Percentiles rank a stretch among this genome's conserved stretches.
These are phyloP conservation scores for Idris sp. DNA, from an alignment of 1,140 invertebrate species.

Conservation along the genomic window DNA sequence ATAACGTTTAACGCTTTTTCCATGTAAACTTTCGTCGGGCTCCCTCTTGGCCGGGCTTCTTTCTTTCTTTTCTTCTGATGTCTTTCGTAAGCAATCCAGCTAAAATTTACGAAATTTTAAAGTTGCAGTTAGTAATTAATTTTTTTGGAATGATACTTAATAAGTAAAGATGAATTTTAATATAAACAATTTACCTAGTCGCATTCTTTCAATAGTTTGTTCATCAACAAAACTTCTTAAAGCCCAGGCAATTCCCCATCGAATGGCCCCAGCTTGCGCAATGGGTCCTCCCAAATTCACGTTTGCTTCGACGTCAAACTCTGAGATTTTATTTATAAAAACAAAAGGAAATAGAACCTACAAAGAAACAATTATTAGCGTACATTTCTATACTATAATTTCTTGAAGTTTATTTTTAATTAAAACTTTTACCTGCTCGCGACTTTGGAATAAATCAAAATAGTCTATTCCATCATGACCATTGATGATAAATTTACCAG, in stretches of 20 bases:
- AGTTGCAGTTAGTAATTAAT: conserved; percentile 11
- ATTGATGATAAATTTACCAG: conserved; percentile 91
- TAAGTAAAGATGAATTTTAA: too few relatives aligned
- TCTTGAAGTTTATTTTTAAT: too few relatives aligned
- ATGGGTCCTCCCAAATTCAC: too few relatives aligned
- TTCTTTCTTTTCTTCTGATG: conserved; percentile 88
- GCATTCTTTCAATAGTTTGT: conserved; percentile 89
- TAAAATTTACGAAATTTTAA: conserved; percentile 74
- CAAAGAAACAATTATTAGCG: conserved; percentile 65
- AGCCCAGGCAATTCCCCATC: conserved; percentile 89
- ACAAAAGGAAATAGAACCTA: conserved; percentile 92
- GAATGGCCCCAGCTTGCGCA: conserved; percentile 90
- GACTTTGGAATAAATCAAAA: conserved; percentile 83
- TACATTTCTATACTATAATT: too few relatives aligned
- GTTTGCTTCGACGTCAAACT: conserved; percentile 90
- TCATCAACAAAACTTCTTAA: conserved; percentile 89
- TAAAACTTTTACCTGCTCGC: too few relatives aligned
- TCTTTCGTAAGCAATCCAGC: conserved; percentile 94
- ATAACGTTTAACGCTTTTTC: conserved; percentile 87
- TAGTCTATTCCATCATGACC: conserved; percentile 85
- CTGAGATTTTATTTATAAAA: conserved; percentile 85
- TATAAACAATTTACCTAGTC: conserved; percentile 82
- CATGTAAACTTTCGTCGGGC: conserved; percentile 96
- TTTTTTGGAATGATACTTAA: too few relatives aligned
- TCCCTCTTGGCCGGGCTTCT: conserved; percentile 95